Evolutionary conservation across 2,797 vertebrate genomes (phyloP).

Genomic region (Simalia tracyae): DNA sequence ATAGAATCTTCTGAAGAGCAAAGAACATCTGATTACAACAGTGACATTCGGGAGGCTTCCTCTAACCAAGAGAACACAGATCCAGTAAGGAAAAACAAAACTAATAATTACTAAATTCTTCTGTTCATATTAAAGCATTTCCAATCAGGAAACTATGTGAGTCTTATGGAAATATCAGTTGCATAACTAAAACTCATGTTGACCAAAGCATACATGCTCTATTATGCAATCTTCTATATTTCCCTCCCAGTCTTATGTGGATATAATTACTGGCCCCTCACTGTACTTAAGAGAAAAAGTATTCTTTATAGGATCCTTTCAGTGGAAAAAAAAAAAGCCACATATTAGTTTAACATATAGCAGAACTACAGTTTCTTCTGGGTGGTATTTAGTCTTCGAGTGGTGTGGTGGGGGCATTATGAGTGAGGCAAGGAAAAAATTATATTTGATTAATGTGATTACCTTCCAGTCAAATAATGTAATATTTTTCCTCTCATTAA

Average conservation of each 20-base stretch:
- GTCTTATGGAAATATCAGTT: neutral
- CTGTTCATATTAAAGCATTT: constrained; percentile 8
- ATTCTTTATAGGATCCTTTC: neutral
- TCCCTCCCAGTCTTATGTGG: neutral
- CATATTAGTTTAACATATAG: neutral
- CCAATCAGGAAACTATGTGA: neutral
- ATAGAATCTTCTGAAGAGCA: constrained; percentile 80
- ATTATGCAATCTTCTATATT: neutral
- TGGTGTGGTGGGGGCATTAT: neutral
- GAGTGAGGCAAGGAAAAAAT: neutral
- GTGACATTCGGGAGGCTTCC: constrained; percentile 83
- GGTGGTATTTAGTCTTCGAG: neutral
- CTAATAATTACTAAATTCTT: neutral
- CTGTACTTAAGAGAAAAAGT: neutral
- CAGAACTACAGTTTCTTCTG: neutral
- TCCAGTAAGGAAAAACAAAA: constrained; percentile 70
- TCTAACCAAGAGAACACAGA: constrained; percentile 86
- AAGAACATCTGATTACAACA: constrained; percentile 67
- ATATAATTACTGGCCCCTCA: neutral
- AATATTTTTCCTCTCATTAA: neutral
- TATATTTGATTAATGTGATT: neutral
- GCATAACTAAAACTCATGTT: neutral
- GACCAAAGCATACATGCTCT: neutral
- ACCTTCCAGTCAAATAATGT: neutral
- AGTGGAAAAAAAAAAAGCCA: neutral